phyloP scores from a whole-genome alignment of 1,140 invertebrate genomes.

The Drosophila repleta region DNA sequence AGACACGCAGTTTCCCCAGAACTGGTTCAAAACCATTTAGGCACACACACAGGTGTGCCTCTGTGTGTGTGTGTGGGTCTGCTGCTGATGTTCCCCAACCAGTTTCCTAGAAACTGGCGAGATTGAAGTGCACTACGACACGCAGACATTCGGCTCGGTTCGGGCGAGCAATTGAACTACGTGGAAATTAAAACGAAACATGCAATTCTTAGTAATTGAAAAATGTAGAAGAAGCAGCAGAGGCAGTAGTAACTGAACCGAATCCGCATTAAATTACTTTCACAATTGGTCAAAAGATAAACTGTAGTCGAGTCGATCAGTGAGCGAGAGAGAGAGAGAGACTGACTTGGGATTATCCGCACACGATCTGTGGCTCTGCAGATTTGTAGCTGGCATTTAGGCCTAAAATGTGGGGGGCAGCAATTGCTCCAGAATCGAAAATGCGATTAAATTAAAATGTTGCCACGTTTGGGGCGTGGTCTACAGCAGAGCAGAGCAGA shows the following conservation, averaged over 20 bases:
- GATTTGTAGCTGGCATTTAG: slow-evolving; percentile 43
- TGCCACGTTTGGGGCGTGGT: slow-evolving; percentile 40
- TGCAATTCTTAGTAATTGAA: slow-evolving; percentile 79
- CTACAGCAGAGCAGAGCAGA: not conserved
- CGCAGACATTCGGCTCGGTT: slow-evolving; percentile 31
- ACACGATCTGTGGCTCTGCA: slow-evolving; percentile 54
- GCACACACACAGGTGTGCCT: not conserved
- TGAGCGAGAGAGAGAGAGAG: not conserved
- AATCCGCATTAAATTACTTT: slow-evolving; percentile 80
- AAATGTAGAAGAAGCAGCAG: slow-evolving; percentile 34
- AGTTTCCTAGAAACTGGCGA: slow-evolving; percentile 47
- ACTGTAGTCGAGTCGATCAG: slow-evolving; percentile 8
- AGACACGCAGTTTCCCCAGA: slow-evolving; percentile 78
- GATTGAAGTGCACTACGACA: slow-evolving; percentile 62
- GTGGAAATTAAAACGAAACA: slow-evolving; percentile 79
- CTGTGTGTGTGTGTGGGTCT: not conserved
- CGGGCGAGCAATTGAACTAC: slow-evolving; percentile 47
- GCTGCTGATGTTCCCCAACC: slow-evolving; percentile 39
- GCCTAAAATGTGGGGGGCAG: slow-evolving; percentile 11
- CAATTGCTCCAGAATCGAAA: slow-evolving; percentile 46
- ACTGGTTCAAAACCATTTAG: slow-evolving; percentile 77
- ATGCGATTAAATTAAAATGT: slow-evolving; percentile 54
- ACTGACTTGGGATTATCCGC: slow-evolving; percentile 52
- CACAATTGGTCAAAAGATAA: slow-evolving; percentile 78
- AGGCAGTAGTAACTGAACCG: not conserved